Base-by-base conservation (phyloP, 2,113 vertebrate species). In the Henicopernis longicauda region DNA sequence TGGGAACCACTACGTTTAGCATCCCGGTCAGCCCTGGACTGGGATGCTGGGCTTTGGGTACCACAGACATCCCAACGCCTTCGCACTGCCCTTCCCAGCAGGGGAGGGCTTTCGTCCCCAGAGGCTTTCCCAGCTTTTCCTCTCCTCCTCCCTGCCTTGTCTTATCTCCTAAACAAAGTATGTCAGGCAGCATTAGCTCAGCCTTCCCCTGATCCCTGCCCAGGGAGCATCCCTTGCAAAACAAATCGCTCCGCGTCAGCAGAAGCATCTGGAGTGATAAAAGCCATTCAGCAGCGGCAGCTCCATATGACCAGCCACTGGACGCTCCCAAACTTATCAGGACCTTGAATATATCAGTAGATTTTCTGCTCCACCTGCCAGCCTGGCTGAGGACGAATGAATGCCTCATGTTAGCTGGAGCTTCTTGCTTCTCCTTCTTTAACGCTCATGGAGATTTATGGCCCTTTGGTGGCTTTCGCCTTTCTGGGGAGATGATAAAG, bases 201-300 rank as follows among this genome's bases (percentile, higher is more conserved):
- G 25, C 52, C 40, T 82, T 82, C 67, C 61, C 78, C 69, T 61
- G 45, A 78, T 81, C 58, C 50, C 66, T 87, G 49, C 82, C 69
- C 76, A 52, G 86, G 88, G 82, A 95, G 22, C 67, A 71, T 59
- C 77, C 58, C 52, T 59, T 31, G 71, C 54, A 87, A 85, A 95
- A 91, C 81, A 77, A 80, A 92, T 90, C 5, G 5, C 90, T 84
- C 20, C 1, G 1, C 19, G 57, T 94, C 93, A 96, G 93, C 94
- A 95, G 54, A 95, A 95, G 86, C 58, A 69, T 95, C 91, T n/a
- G 80, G 50, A 86, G 84, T 71, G 87, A 89, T 93, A 81, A 92
- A 95, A 96, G 79, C 84, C 9, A 1, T 52, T 88, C 59, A 23
- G 45, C 7, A 2, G 57, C 1, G 0, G n/a, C 6, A 1, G 77